phyloP scores from a whole-genome alignment of 37 sponge, comb jelly and placozoan species.

The Bolinopsis microptera region DNA sequence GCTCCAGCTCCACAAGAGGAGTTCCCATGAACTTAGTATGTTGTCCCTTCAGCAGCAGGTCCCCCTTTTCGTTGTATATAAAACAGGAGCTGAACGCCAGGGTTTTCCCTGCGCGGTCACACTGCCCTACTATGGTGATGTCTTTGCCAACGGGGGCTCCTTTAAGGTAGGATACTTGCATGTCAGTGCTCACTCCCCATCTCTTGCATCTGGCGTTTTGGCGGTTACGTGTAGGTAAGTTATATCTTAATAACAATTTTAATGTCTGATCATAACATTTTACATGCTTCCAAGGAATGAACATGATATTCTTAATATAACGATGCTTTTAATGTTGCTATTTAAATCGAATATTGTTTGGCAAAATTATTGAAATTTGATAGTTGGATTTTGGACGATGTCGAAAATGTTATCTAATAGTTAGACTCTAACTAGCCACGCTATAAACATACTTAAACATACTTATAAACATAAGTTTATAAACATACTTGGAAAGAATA shows the following conservation, averaged over 20 bases:
- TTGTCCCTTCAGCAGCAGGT: slow-evolving; percentile 42
- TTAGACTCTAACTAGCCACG: too few species aligned
- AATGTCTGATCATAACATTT: too few species aligned
- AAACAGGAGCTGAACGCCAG: slow-evolving; percentile 73
- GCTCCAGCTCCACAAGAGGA: slow-evolving; percentile 24
- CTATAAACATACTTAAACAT: too few species aligned
- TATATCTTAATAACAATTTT: too few species aligned
- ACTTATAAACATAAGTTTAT: neutral
- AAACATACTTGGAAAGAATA: slow-evolving; percentile 69
- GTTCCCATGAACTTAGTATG: slow-evolving; percentile 65
- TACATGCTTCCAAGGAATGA: too few species aligned
- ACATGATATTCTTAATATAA: too few species aligned
- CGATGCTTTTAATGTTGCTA: too few species aligned
- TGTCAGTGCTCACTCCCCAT: slow-evolving; percentile 50
- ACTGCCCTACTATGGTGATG: slow-evolving; percentile 74
- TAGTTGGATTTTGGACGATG: too few species aligned
- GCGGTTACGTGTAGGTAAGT: too few species aligned
- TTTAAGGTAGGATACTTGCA: slow-evolving; percentile 71
- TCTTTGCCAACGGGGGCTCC: slow-evolving; percentile 80
- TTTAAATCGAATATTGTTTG: too few species aligned
- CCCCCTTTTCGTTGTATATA: slow-evolving; percentile 45
- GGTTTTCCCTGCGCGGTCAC: slow-evolving; percentile 78
- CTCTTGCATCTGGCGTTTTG: slow-evolving; percentile 47
- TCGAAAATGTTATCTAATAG: too few species aligned
- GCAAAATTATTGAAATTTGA: too few species aligned